Evolutionary conservation across 2,797 vertebrate genomes (phyloP).

Genomic region (Orestias chungarensis): DNA sequence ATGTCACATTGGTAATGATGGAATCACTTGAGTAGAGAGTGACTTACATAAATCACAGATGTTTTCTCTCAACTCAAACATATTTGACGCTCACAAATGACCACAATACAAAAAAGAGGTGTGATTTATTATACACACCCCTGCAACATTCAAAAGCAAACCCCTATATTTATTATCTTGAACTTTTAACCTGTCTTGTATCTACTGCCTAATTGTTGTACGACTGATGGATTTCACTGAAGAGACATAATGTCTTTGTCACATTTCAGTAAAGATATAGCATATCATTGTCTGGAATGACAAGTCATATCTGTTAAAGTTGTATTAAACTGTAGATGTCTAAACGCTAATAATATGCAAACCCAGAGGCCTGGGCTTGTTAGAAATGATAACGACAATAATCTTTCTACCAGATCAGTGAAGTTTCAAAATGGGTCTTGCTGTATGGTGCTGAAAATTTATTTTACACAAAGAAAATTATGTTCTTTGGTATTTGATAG

Average conservation of each 20-base stretch:
- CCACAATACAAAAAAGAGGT: constrained; percentile 20
- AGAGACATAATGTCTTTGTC: constrained; percentile 30
- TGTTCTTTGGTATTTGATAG: constrained; percentile 33
- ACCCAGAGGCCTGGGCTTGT: constrained; percentile 55
- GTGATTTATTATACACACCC: constrained; percentile 28
- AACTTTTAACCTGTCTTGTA: constrained; percentile 28
- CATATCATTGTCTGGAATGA: constrained; percentile 49
- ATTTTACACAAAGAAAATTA: constrained; percentile 17
- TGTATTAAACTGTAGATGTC: constrained; percentile 60
- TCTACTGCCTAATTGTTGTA: constrained; percentile 45
- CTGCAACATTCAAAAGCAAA: constrained; percentile 19
- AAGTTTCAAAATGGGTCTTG: constrained; percentile 48
- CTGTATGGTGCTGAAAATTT: constrained; percentile 39
- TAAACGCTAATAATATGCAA: constrained; percentile 67
- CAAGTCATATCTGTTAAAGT: constrained; percentile 49
- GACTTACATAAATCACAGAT: constrained; percentile 29
- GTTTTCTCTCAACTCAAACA: constrained; percentile 14
- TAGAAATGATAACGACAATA: constrained; percentile 62
- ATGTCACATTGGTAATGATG: constrained; percentile 8
- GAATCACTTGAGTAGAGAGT: constrained; percentile 1
- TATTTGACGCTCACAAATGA: constrained; percentile 15
- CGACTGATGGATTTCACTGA: constrained; percentile 53
- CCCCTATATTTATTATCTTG: constrained; percentile 27
- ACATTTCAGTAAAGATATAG: constrained; percentile 27
- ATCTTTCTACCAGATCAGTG: constrained; percentile 63